A percentile compares a stretch with the other conserved stretches of the same genome.
Evolutionary conservation across 2,113 vertebrate species (phyloP).

Genomic region (Engystomops pustulosus): DNA sequence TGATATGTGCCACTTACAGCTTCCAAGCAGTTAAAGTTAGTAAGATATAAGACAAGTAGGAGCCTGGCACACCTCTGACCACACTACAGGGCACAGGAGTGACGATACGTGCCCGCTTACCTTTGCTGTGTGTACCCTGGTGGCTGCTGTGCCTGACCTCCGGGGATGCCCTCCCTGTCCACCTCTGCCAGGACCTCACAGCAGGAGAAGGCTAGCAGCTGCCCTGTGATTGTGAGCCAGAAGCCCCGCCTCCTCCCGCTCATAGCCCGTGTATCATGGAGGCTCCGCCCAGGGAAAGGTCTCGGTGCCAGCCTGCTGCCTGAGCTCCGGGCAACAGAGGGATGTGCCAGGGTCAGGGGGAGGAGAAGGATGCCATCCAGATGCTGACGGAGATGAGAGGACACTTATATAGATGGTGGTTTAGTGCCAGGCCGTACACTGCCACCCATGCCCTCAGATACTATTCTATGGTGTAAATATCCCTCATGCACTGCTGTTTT

Average conservation of each 20-base stretch:
- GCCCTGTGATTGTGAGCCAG: conserved; percentile 41
- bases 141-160: not conserved
- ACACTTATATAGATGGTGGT: too few relatives aligned
- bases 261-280: conserved; percentile 52
- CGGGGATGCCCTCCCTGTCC: conserved; percentile 10
- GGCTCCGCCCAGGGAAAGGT: conserved; percentile 66
- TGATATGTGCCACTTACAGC: too few relatives aligned
- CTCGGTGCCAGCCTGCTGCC: conserved; percentile 53
- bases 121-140: conserved; percentile 42
- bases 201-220: conserved; percentile 13
- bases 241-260: not conserved
- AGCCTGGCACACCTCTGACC: too few relatives aligned
- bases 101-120: not conserved
- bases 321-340: not conserved
- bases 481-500: too few relatives aligned
- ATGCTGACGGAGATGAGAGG: not conserved
- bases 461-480: too few relatives aligned
- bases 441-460: too few relatives aligned
- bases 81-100: not conserved
- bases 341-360: conserved; percentile 45
- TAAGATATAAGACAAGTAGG: too few relatives aligned
- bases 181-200: conserved; percentile 50
- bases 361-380: conserved; percentile 16
- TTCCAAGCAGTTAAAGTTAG: not conserved
- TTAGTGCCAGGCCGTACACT: too few relatives aligned